Evolutionary conservation across 2,113 vertebrate species (phyloP).

Genomic region (Recurvirostra avosetta): DNA sequence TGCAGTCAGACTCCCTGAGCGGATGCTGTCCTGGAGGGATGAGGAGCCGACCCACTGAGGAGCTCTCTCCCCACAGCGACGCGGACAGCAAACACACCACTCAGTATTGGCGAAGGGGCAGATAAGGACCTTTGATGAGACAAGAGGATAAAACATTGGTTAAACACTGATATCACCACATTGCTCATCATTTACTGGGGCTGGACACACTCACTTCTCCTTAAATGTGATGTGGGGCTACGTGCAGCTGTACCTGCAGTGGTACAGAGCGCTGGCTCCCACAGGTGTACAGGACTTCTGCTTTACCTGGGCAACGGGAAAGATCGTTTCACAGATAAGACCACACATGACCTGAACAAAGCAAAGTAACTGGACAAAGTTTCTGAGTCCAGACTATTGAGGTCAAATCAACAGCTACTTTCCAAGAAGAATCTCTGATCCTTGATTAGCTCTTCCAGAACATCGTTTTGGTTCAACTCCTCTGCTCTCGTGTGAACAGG

Average conservation of each 20-base stretch:
- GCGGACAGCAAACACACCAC: neutral
- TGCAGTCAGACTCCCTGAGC: neutral
- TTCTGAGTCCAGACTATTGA: neutral
- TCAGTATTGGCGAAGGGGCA: neutral
- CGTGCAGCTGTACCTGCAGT: neutral
- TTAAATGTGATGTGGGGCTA: neutral
- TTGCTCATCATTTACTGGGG: neutral
- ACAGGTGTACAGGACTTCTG: neutral
- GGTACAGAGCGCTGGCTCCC: neutral
- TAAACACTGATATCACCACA: neutral
- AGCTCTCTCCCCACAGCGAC: neutral
- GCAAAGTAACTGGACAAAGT: neutral
- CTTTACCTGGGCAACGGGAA: neutral
- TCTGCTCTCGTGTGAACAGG: neutral
- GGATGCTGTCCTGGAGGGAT: neutral
- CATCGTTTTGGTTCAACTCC: neutral
- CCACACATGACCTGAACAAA: neutral
- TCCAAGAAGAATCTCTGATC: neutral
- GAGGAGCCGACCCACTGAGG: rapidly evolving
- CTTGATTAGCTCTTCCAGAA: neutral
- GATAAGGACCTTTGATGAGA: neutral
- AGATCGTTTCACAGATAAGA: neutral
- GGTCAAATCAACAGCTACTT: neutral
- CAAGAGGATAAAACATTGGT: neutral
- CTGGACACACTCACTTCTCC: neutral